Base-by-base conservation (phyloP, 1,140 invertebrate genomes). In the Colletes latitarsis region DNA sequence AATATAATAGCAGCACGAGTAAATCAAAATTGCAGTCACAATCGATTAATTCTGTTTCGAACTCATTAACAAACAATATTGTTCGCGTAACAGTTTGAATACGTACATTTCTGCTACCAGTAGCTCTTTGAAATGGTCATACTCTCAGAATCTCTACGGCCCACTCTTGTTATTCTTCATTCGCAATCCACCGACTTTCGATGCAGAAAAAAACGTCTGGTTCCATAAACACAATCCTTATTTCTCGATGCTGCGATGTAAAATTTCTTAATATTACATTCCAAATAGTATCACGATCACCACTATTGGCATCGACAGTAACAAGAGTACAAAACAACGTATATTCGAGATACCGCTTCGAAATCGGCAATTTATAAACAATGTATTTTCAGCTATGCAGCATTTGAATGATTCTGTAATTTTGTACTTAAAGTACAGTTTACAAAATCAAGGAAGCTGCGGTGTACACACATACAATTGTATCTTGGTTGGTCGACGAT, bases 381-480 rank as follows among this genome's bases (percentile, higher is more conserved):
- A 63, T 8, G 6, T 19, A 41, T 63, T 74, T 74, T 30, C 67
- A 55, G 2, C 53, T 4, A 3, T 46, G 41, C 14, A 15, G 5
- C 1, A 17, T 70, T n/a, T 21, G 0, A 52, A 73, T 15, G 2
- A 62, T 46, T 58, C 9, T 43, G 15, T 43, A 41, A n/a, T 30
- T 4, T 77, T 9, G 9, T 55, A 66, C 39, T 30, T 58, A 6
- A 79, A 57, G 21, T 17, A 19, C 19, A 55, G 62, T 73, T 63
- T 66, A 39, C 52, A 73, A 49, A 10, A 46, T 64, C 14, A 6
- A 17, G 19, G 8, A 15, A 63, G 17, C 0, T 46, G 8, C 64
- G 1, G n/a, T n/a, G 9, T 3, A 70, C 9, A 12, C 9, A 41
- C n/a, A 19, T 19, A 8, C 57, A 21, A 41, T 30, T 63, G 30